Evolutionary conservation across 2,888 invertebrate species (phyloP).

Genomic region (Mystacides longicornis): DNA sequence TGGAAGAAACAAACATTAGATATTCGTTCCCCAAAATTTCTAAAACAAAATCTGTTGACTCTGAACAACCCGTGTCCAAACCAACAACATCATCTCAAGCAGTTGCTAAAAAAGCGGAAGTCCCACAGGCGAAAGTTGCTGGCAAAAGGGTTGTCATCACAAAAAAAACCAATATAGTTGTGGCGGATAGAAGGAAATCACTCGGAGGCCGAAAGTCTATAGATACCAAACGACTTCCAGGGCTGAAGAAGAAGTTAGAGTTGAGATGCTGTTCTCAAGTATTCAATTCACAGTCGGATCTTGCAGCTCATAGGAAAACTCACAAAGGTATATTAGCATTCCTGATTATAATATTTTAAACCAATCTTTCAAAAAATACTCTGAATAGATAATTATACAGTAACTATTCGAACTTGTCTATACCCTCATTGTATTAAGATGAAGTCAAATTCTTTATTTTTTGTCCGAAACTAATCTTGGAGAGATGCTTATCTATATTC

Average conservation of each 20-base stretch:
- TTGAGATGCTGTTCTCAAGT: conserved; percentile 15
- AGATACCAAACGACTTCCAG: conserved; percentile 15
- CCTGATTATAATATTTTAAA: no score
- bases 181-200: conserved; percentile 16
- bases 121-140: not conserved
- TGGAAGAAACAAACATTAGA: conserved; percentile 18
- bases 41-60: conserved; percentile 9
- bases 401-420: no score
- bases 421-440: no score
- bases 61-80: not conserved
- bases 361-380: no score
- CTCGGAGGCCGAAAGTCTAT: conserved; percentile 20
- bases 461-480: no score
- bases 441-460: no score
- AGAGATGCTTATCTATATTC: no score
- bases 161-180: conserved; percentile 10
- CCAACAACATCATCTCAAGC: not conserved
- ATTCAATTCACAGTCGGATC: conserved; percentile 14
- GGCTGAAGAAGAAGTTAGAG: conserved; percentile 13
- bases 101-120: conserved; percentile 2
- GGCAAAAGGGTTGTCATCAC: conserved; percentile 3
- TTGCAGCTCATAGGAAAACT: conserved; percentile 18
- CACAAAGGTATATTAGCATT: conserved; percentile 18
- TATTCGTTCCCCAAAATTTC: conserved; percentile 22
- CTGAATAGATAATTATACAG: no score